phyloP scores from a whole-genome alignment of 2,797 vertebrate genomes.

The Gallinago solitaria region DNA sequence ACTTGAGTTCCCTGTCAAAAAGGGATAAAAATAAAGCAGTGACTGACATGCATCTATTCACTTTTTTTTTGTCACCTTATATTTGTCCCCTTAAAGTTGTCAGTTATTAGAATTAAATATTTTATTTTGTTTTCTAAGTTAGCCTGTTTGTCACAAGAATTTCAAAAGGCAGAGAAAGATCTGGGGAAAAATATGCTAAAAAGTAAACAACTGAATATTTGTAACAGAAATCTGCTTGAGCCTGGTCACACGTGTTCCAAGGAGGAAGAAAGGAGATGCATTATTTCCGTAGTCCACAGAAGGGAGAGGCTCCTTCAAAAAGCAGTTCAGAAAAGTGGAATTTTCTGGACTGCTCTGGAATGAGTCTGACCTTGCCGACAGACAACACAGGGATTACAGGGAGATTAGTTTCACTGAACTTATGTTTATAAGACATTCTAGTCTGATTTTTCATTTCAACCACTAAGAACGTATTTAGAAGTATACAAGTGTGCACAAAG shows the following conservation, averaged over 20 bases:
- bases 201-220: neutral
- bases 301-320: neutral
- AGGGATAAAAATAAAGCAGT: neutral
- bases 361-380: neutral
- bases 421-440: neutral
- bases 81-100: neutral
- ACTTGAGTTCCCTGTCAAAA: constrained; percentile 87
- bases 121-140: neutral
- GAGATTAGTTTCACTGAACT: neutral
- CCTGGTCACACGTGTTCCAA: neutral
- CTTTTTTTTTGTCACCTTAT: neutral
- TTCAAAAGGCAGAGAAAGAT: neutral
- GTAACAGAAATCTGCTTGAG: neutral
- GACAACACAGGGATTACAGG: neutral
- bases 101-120: neutral
- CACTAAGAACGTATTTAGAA: neutral
- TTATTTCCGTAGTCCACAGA: neutral
- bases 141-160: neutral
- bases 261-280: neutral
- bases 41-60: neutral
- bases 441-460: neutral
- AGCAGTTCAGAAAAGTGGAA: neutral
- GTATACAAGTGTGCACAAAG: neutral
- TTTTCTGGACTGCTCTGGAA: neutral
- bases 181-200: neutral